Evolutionary conservation across 2,888 invertebrate species (phyloP), one percentile per base, ranked within the genome.

Genomic region (Griposia aprilina): DNA sequence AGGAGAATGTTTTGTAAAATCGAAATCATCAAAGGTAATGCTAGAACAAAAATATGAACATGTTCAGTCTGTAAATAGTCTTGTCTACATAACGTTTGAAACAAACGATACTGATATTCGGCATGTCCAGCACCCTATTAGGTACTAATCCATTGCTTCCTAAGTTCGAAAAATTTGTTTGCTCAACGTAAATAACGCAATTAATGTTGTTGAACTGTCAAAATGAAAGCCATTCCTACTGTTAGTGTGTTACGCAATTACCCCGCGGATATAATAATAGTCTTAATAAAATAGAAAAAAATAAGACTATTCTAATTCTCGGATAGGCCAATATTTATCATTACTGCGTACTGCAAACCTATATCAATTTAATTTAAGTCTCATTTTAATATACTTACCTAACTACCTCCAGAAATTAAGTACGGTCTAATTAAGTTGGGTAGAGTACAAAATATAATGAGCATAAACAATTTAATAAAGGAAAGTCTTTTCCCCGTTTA

Each of bases 341-440:
- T 36, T 68, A 6, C 11, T 67, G 5, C 15, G 30, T 48, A 13
- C 7, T 52, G 52, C 20, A 20, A 52, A n/a, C n/a, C 0, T 20
- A 26, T 6, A 30, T n/a, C 0, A 23, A 52, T 36, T 55, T 60
- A 36, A 63, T 63, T 57, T 4, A 45, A n/a, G 7, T 26, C 15
- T 23, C 11, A 36, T 48, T 36, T 74, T 20, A 72, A 6, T 26
- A 13, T 57, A n/a, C 8, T 62, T 11, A 20, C 10, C 23, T 48
- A 69, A 57, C 4, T 26, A 41, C 36, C 50, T 30, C 6, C 15
- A 20, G 10, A 30, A 74, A 67, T 67, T 55, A 68, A 62, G 30
- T 62, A 57, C 41, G 30, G 71, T 71, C 62, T 84, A 70, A 81
- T 83, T 67, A 63, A 62, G 15, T 62, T 59, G 7, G 23, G 26